These are phyloP conservation scores for Brachyopa scutellaris DNA, from an alignment of 2,888 invertebrate species.

Conservation along the genomic window DNA sequence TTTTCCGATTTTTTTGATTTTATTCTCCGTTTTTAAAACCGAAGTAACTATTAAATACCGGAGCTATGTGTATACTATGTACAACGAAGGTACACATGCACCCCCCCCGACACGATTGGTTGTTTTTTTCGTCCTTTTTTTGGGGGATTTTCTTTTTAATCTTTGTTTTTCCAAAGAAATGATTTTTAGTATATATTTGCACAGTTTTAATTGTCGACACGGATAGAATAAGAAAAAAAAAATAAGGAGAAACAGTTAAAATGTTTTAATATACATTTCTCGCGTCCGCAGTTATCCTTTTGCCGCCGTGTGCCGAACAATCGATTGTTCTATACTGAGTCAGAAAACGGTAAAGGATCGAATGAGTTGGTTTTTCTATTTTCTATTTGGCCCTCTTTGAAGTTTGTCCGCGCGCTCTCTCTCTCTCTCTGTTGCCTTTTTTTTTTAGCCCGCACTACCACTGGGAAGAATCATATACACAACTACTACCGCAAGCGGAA, in stretches of 20 bases:
- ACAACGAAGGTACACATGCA: constrained; percentile 46
- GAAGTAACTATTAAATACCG: constrained; percentile 11
- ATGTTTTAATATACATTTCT: constrained; percentile 14
- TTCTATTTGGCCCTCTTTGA: constrained; percentile 4
- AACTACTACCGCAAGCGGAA: constrained; percentile 1
- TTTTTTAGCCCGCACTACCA: constrained; percentile 37
- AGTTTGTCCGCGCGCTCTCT: neutral
- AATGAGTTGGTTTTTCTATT: constrained; percentile 23
- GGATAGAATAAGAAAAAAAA: constrained; percentile 17
- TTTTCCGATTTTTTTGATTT: constrained; percentile 36
- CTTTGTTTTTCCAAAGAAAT: too few relatives aligned
- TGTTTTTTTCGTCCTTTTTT: neutral
- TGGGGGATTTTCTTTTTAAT: neutral
- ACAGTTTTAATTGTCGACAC: constrained; percentile 7
- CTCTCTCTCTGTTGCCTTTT: neutral
- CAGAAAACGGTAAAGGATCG: constrained; percentile 52
- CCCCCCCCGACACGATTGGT: neutral
- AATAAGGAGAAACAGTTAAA: constrained; percentile 14
- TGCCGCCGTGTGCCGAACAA: constrained; percentile 78
- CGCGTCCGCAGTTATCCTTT: constrained; percentile 78
- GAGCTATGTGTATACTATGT: constrained; percentile 40
- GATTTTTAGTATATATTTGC: neutral
- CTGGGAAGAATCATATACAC: neutral
- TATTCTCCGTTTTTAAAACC: neutral
- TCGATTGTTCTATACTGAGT: constrained; percentile 81